Evolutionary conservation across 2,888 invertebrate species (phyloP).

Genomic region (Caenorhabditis imperialis): DNA sequence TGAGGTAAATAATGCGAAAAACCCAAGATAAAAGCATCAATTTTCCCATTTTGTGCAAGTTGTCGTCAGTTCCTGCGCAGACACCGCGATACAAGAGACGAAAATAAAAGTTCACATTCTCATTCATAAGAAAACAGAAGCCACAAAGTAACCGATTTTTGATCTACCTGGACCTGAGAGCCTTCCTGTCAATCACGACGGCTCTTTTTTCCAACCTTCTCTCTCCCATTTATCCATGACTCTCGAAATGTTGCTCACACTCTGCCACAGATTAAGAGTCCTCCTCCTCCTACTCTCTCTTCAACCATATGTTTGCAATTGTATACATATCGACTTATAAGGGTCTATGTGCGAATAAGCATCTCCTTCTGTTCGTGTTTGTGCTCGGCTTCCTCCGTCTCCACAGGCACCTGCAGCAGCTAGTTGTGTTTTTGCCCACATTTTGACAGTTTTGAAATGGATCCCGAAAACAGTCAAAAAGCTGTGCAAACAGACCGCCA

Average conservation of each 20-base stretch:
- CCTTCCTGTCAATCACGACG: no score
- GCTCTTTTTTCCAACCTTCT: no score
- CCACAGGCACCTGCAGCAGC: constrained; percentile 3
- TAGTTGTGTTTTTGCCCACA: constrained; percentile 8
- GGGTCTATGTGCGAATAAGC: constrained; percentile 32
- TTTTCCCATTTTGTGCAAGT: no score
- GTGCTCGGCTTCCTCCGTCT: background rate
- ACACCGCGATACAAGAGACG: no score
- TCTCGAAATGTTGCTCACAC: background rate
- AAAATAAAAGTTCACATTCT: no score
- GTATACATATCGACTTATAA: constrained; percentile 46
- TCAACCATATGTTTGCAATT: constrained; percentile 42
- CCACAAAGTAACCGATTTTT: no score
- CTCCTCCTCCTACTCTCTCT: background rate
- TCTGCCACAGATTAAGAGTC: background rate
- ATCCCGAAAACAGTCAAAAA: background rate
- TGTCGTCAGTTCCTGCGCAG: no score
- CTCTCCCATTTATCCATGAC: background rate
- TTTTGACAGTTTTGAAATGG: background rate
- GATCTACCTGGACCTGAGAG: no score
- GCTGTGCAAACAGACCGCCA: constrained; percentile 7
- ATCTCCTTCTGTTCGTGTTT: constrained; percentile 10
- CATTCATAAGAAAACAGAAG: no score
- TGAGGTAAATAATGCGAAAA: no score
- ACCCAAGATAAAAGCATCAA: no score